Evolutionary conservation across 2,888 invertebrate genomes (phyloP), one percentile per base, ranked within the genome.

Genomic region (Taenaris catops): DNA sequence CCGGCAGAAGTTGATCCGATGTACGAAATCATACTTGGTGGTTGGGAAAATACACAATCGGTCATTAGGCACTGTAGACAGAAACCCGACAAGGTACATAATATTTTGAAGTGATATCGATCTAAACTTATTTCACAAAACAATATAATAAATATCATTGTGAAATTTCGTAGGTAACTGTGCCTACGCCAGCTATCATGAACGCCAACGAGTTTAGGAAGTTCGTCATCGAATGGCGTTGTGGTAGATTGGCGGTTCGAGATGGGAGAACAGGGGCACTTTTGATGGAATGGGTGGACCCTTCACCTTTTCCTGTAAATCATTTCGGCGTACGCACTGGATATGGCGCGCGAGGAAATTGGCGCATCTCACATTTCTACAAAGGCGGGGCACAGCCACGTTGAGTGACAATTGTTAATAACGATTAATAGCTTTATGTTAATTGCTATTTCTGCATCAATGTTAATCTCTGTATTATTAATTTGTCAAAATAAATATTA

Each of bases 11-110:
- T 89, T 37, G 88, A 88, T 49, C 90, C 90, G 11, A 90, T 91
- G 81, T 90, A 91, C 61, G 91, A 92, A 75, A 78, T 92, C 47
- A 87, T 92, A 53, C 84, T 92, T 49, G 92, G 92, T 31, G 91
- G 92, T 41, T 92, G 92, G 92, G 89, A 89, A 42, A 91, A 91
- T 64, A 84, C 80, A 25, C 88, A 89, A 49, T 91, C 91, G 19
- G 91, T 89, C 46, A 90, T 91, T 64, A 89, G 91, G 63, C 75
- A 89, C 64, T 88, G 89, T 79, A 86, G 88, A 50, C 84, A 88
- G 64, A 87, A 89, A 56, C 91, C 91, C 16, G 91, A 91, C 50
- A 90, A 90, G 89, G 90, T 90, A 83, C 62, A 44, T 26, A 9
- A 25, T 48, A 55, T 62, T 47, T 51, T 34, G 41, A 49, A 55